phyloP scores from a whole-genome alignment of 2,888 invertebrate species.

The Reticulitermes lucifugus region DNA sequence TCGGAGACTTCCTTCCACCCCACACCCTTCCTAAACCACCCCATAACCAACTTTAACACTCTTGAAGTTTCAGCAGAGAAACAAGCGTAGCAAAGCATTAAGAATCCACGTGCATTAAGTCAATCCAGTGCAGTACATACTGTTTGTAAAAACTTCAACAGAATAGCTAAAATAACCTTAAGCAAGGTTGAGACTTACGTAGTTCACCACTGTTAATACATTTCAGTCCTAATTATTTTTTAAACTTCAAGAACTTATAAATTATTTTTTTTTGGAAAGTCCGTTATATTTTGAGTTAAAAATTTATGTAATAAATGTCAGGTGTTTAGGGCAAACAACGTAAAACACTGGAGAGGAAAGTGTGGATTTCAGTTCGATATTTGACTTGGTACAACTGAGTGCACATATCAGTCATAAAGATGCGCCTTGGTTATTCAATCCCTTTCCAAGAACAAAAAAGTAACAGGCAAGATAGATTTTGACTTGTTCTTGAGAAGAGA shows the following conservation, averaged over 20 bases:
- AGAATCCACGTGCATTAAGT: not conserved
- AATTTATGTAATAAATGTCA: not conserved
- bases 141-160: not conserved
- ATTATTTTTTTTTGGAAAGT: too few species aligned
- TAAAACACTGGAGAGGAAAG: too few species aligned
- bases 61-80: not conserved
- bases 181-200: not conserved
- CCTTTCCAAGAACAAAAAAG: too few species aligned
- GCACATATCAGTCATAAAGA: too few species aligned
- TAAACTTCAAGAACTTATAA: too few species aligned
- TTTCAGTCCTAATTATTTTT: too few species aligned
- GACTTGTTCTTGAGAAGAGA: too few species aligned
- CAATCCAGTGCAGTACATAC: not conserved
- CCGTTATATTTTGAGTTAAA: not conserved
- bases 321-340: too few species aligned
- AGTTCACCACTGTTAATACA: not conserved
- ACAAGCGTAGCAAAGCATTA: conserved; percentile 19
- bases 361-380: too few species aligned
- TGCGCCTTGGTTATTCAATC: too few species aligned
- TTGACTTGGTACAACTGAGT: too few species aligned
- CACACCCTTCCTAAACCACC: conserved; percentile 6
- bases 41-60: conserved; percentile 12
- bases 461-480: too few species aligned
- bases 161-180: not conserved
- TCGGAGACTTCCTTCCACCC: conserved; percentile 36